Conservation (phyloP, 2,113 vertebrate species). For the Coryphaenoides rupestris region DNA sequence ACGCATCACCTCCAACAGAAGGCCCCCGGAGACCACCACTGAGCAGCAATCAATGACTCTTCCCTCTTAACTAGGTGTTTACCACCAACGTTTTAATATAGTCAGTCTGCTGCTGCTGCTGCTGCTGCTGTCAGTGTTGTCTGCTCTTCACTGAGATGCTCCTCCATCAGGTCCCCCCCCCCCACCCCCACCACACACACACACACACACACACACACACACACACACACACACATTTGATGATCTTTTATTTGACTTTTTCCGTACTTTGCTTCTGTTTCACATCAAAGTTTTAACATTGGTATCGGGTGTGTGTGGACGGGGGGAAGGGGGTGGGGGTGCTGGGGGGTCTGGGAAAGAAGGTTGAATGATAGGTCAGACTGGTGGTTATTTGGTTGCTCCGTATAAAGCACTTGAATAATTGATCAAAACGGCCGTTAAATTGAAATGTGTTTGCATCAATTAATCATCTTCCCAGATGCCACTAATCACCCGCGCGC, state of each 20-base stretch:
- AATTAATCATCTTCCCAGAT: slow-evolving; percentile 71
- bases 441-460: slow-evolving; percentile 71
- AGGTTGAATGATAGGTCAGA: slow-evolving; percentile 35
- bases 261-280: not conserved
- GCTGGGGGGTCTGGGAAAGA: too few species aligned
- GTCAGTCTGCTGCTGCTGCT: too few species aligned
- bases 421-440: slow-evolving; percentile 68
- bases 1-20: slow-evolving; percentile 17
- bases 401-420: slow-evolving; percentile 63
- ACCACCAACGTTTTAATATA: too few species aligned
- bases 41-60: slow-evolving; percentile 8
- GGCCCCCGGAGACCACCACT: slow-evolving; percentile 9
- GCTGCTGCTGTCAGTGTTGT: too few species aligned
- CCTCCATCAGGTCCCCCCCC: too few species aligned
- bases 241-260: not conserved
- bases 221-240: too few species aligned
- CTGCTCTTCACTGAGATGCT: too few species aligned
- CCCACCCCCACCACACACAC: too few species aligned
- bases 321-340: too few species aligned
- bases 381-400: slow-evolving; percentile 53
- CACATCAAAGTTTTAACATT: too few species aligned
- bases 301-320: too few species aligned
- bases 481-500: slow-evolving; percentile 59
- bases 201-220: too few species aligned
- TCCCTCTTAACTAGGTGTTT: not conserved